Conservation (phyloP, 2,797 vertebrate species). For the Takifugu ocellatus region DNA sequence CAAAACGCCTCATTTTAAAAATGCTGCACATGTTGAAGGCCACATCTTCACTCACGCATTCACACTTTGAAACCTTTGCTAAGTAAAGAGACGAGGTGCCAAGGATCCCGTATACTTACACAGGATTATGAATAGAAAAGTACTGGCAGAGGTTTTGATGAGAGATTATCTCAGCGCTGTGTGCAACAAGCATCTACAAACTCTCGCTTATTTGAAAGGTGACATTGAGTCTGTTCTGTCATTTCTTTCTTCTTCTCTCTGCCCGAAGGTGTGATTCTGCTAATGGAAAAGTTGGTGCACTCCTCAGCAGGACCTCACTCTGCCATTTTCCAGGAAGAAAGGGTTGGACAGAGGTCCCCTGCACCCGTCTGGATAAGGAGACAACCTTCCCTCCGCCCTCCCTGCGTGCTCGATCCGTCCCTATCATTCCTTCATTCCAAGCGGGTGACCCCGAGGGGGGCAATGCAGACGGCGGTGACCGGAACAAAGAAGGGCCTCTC, state of each 20-base stretch:
- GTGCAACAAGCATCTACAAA: conserved; percentile 1
- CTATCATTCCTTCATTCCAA: conserved; percentile 82
- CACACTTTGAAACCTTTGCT: too few species aligned
- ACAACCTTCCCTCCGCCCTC: conserved; percentile 53
- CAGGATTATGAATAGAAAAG: conserved; percentile 53
- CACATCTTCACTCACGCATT: too few species aligned
- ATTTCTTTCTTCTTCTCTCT: conserved; percentile 33
- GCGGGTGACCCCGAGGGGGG: conserved; percentile 53
- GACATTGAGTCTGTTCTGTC: conserved; percentile 13
- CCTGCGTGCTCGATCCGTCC: conserved; percentile 71
- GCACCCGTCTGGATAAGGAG: conserved; percentile 72
- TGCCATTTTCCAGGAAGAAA: conserved; percentile 54
- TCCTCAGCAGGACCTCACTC: conserved; percentile 61
- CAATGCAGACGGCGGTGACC: conserved; percentile 16
- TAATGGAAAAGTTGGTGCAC: conserved; percentile 46
- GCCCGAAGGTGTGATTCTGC: conserved; percentile 60
- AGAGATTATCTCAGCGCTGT: conserved; percentile 3
- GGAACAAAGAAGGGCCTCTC: conserved; percentile 25
- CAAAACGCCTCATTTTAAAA: too few species aligned
- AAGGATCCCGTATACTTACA: conserved; percentile 73
- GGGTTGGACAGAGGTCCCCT: conserved; percentile 74
- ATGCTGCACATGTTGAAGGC: too few species aligned
- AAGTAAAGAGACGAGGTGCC: conserved; percentile 37
- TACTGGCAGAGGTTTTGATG: conserved; percentile 36
- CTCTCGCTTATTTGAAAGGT: conserved; percentile 26